Conservation (phyloP, 2,113 vertebrate genomes). For the Coregonus clupeaformis region DNA sequence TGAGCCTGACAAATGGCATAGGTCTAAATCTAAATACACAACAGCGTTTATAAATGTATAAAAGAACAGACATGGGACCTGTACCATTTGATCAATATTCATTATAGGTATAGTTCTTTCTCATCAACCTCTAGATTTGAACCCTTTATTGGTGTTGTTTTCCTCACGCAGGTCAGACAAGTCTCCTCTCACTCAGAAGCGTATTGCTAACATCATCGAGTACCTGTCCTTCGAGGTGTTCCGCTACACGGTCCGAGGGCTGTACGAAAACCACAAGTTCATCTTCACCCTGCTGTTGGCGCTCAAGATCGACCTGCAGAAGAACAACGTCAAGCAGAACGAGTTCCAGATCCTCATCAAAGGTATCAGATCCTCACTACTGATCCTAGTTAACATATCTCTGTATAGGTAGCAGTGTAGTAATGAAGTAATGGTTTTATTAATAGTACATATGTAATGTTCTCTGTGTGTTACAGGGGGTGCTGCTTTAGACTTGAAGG, state of each 20-base stretch:
- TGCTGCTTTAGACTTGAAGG: constrained; percentile 85
- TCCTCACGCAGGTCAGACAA: constrained; percentile 76
- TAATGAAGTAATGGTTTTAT: too few species aligned
- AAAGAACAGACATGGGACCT: too few species aligned
- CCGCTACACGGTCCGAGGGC: constrained; percentile 78
- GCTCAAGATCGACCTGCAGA: constrained; percentile 89
- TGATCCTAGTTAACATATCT: not conserved
- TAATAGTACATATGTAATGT: not conserved
- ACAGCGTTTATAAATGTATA: too few species aligned
- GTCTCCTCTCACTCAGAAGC: constrained; percentile 79
- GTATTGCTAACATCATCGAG: constrained; percentile 84
- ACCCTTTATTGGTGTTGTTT: not conserved
- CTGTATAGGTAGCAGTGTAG: not conserved
- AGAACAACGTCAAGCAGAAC: constrained; percentile 75
- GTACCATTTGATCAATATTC: not conserved
- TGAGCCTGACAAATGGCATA: too few species aligned
- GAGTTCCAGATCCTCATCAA: constrained; percentile 86
- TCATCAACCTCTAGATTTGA: not conserved
- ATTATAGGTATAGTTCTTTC: not conserved
- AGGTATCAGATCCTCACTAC: constrained; percentile 67
- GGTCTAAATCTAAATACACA: too few species aligned
- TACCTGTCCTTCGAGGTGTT: constrained; percentile 85
- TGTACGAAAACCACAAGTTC: constrained; percentile 89
- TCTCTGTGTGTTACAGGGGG: constrained; percentile 72
- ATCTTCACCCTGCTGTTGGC: constrained; percentile 85